Percentiles rank a stretch among this genome's conserved stretches.
These are phyloP conservation scores for Neoniphon sammara DNA, from an alignment of 2,797 vertebrate genomes.

Conservation along the genomic window DNA sequence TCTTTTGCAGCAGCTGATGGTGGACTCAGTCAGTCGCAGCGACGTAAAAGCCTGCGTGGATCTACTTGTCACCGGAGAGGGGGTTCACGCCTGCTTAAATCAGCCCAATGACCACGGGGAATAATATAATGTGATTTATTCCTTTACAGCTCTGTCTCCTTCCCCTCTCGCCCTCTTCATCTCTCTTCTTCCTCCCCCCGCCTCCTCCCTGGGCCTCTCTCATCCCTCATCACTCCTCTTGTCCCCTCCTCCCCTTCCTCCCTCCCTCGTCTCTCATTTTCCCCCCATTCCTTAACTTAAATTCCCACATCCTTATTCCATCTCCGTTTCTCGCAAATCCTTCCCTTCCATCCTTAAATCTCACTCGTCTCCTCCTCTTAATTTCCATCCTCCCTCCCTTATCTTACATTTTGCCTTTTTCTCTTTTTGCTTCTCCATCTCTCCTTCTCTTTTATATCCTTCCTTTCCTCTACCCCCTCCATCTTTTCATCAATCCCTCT, in stretches of 20 bases:
- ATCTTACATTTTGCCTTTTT: background rate
- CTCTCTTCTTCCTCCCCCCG: background rate
- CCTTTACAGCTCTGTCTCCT: constrained; percentile 28
- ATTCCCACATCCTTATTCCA: constrained; percentile 2
- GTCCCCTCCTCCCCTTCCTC: background rate
- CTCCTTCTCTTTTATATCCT: background rate
- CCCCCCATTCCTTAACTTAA: background rate
- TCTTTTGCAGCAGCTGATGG: background rate
- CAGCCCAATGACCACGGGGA: constrained; percentile 63
- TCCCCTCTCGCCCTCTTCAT: background rate
- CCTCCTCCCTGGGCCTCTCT: background rate
- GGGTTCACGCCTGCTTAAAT: constrained; percentile 71
- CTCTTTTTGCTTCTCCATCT: background rate
- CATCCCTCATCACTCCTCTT: background rate
- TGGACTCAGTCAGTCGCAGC: constrained; percentile 20
- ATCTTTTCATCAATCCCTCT: background rate
- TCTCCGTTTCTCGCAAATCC: background rate
- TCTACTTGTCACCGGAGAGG: constrained; percentile 31
- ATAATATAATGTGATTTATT: constrained; percentile 71
- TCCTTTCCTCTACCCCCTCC: constrained; percentile 8
- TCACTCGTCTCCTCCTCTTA: background rate
- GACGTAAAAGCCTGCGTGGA: constrained; percentile 32
- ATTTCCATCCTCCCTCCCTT: too few relatives aligned
- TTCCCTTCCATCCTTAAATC: background rate
- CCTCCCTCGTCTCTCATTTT: background rate